Conservation (phyloP, 2,888 invertebrate genomes). For the Rhamphomyia laevipes region DNA sequence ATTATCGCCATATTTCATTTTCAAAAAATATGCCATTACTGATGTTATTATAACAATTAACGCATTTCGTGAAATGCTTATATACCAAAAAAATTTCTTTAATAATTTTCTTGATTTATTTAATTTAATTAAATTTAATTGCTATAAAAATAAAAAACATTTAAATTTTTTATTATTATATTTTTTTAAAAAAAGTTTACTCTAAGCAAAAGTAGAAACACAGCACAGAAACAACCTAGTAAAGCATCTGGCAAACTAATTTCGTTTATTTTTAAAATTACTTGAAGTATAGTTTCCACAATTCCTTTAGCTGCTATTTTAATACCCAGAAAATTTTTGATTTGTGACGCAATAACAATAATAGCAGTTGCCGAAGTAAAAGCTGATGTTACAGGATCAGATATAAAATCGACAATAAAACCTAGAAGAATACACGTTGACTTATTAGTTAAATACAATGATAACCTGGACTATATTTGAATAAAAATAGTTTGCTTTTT, state of each 20-base stretch:
- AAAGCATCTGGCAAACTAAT: slow-evolving; percentile 49
- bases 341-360: slow-evolving; percentile 62
- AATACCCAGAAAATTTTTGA: slow-evolving; percentile 63
- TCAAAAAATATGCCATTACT: slow-evolving; percentile 44
- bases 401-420: slow-evolving; percentile 74
- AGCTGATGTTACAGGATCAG: slow-evolving; percentile 68
- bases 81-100: slow-evolving; percentile 54
- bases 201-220: slow-evolving; percentile 51
- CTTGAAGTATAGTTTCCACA: slow-evolving; percentile 42
- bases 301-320: slow-evolving; percentile 50
- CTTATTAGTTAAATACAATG: too few species aligned
- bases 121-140: slow-evolving; percentile 45
- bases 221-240: slow-evolving; percentile 54
- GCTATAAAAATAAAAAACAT: slow-evolving; percentile 35
- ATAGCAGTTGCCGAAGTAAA: slow-evolving; percentile 76
- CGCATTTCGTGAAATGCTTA: slow-evolving; percentile 69
- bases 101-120: slow-evolving; percentile 29
- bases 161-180: neutral
- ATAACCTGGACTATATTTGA: too few species aligned
- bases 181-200: slow-evolving; percentile 38
- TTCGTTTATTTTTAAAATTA: slow-evolving; percentile 38
- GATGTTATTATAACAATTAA: slow-evolving; percentile 57
- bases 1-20: slow-evolving; percentile 31
- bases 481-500: too few species aligned
- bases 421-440: slow-evolving; percentile 47